These are phyloP conservation scores for Drosophila meridiana DNA, from an alignment of 2,888 invertebrate species.

Conservation along the genomic window DNA sequence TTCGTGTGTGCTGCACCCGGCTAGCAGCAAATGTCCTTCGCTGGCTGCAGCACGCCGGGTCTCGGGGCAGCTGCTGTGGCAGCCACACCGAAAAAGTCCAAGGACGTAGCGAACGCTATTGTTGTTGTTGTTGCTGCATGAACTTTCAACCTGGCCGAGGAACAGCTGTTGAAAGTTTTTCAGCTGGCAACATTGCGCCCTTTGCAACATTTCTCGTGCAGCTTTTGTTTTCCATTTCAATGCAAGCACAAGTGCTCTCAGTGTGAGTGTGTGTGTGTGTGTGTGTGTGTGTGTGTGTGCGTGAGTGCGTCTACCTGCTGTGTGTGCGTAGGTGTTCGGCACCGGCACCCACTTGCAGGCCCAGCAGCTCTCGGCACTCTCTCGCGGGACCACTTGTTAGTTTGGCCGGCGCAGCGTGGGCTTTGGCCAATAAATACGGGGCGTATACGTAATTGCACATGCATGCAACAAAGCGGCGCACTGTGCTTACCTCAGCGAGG, in stretches of 20 bases:
- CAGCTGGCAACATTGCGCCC: constrained; percentile 47
- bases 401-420: constrained; percentile 52
- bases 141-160: constrained; percentile 52
- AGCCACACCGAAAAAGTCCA: constrained; percentile 45
- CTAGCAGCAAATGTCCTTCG: constrained; percentile 70
- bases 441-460: constrained; percentile 59
- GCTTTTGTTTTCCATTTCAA: constrained; percentile 53
- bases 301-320: constrained; percentile 33
- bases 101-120: constrained; percentile 52
- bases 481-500: constrained; percentile 58
- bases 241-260: constrained; percentile 27
- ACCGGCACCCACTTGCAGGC: constrained; percentile 27
- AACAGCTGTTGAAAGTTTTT: constrained; percentile 64
- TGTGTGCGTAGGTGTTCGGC: constrained; percentile 53
- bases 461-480: constrained; percentile 32
- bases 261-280: not conserved
- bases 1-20: constrained; percentile 53
- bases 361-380: constrained; percentile 29
- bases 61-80: constrained; percentile 25
- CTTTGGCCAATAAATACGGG: constrained; percentile 40
- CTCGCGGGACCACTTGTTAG: constrained; percentile 65
- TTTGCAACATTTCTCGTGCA: constrained; percentile 56
- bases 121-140: constrained; percentile 35
- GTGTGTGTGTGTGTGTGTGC: constrained; percentile 19
- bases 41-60: constrained; percentile 62